These are phyloP conservation scores for Zootermopsis nevadensis DNA, from an alignment of 2,888 invertebrate genomes.

Conservation along the genomic window DNA sequence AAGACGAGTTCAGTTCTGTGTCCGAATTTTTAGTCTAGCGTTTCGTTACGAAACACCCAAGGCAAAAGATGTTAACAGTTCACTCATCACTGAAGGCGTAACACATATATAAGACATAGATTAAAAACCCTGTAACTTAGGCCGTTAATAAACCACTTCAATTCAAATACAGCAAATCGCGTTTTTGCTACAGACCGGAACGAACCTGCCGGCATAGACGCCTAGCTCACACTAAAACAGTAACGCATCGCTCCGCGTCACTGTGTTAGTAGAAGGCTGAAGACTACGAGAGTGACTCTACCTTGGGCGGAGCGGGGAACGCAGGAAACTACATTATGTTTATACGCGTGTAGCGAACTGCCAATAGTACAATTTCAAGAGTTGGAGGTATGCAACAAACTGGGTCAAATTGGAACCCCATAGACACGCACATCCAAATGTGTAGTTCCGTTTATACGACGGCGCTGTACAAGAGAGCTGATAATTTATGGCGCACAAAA, in stretches of 20 bases:
- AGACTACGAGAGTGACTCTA: background rate
- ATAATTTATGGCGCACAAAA: too few species aligned
- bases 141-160: slow-evolving; percentile 4
- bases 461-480: too few species aligned
- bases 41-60: slow-evolving; percentile 23
- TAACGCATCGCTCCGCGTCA: slow-evolving; percentile 24
- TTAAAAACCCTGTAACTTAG: slow-evolving; percentile 2
- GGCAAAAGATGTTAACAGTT: background rate
- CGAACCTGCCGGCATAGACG: slow-evolving; percentile 28
- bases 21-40: background rate
- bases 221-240: slow-evolving; percentile 40
- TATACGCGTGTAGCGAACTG: background rate
- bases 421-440: too few species aligned
- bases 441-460: too few species aligned
- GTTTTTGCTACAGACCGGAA: slow-evolving; percentile 12
- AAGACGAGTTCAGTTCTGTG: background rate
- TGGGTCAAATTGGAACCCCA: too few species aligned
- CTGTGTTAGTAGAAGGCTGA: slow-evolving; percentile 24
- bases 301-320: background rate
- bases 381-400: background rate
- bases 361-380: background rate
- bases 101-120: background rate
- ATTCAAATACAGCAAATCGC: background rate
- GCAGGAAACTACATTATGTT: background rate
- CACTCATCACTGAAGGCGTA: background rate